phyloP scores from a whole-genome alignment of 2,888 invertebrate species.

The Apotomis turbidana region DNA sequence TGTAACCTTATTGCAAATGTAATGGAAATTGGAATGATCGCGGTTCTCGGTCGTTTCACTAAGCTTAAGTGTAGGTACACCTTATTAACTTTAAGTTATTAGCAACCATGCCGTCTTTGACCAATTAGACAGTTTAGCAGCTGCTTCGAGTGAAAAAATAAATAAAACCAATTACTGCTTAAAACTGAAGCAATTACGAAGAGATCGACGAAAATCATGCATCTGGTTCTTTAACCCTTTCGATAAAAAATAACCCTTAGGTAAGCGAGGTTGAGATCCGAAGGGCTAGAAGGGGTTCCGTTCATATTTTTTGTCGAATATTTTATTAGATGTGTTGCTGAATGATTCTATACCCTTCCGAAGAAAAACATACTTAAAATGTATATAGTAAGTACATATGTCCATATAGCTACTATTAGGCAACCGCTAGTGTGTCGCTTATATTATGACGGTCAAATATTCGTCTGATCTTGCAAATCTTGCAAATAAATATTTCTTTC shows the following conservation, averaged over 20 bases:
- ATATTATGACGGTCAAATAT: no score
- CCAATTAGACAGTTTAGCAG: slow-evolving; percentile 57
- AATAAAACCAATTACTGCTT: slow-evolving; percentile 65
- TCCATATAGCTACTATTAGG: no score
- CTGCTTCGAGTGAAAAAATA: slow-evolving; percentile 57
- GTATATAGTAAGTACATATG: no score
- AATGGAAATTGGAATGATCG: neutral
- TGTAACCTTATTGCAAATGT: neutral
- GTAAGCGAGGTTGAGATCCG: neutral
- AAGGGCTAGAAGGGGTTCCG: neutral
- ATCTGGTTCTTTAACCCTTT: slow-evolving; percentile 62
- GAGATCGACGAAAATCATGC: slow-evolving; percentile 70
- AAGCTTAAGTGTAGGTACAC: neutral
- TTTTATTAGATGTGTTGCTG: no score
- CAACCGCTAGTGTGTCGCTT: no score
- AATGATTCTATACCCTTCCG: neutral
- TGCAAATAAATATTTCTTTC: no score
- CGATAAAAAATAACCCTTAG: slow-evolving; percentile 5
- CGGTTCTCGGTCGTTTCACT: neutral
- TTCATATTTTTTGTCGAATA: neutral
- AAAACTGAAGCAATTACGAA: slow-evolving; percentile 59
- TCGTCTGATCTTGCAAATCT: no score
- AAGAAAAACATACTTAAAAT: no score
- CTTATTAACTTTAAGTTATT: slow-evolving; percentile 1
- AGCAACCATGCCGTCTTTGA: slow-evolving; percentile 43